A percentile compares a stretch with the other conserved stretches of the same genome.
These are phyloP conservation scores for Euura lappo DNA, from an alignment of 1,140 invertebrate species.

Conservation along the genomic window DNA sequence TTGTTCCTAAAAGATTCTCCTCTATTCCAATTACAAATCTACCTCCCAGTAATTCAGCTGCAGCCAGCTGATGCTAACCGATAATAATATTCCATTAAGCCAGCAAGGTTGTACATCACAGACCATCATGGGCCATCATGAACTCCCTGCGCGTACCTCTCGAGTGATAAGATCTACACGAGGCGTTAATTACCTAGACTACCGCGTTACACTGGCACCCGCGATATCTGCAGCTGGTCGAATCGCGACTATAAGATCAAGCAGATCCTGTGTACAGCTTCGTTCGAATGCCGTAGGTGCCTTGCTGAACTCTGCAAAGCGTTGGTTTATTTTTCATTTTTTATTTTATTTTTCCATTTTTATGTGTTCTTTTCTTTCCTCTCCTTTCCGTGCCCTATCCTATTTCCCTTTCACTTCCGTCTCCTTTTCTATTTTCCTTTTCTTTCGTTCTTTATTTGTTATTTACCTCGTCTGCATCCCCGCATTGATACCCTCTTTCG, in stretches of 20 bases:
- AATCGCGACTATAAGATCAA: conserved; percentile 14
- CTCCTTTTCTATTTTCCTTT: neutral
- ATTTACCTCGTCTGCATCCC: neutral
- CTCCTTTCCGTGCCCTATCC: conserved; percentile 13
- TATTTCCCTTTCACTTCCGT: conserved; percentile 18
- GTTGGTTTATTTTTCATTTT: neutral
- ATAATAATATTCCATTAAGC: conserved; percentile 61
- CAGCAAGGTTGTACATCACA: conserved; percentile 52
- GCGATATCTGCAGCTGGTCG: conserved; percentile 30
- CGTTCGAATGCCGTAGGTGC: neutral
- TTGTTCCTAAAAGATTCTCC: neutral
- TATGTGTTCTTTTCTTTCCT: neutral
- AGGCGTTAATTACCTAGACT: conserved; percentile 61
- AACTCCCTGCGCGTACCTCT: conserved; percentile 45
- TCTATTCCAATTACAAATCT: conserved; percentile 9
- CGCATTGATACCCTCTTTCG: neutral
- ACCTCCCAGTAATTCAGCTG: conserved; percentile 49
- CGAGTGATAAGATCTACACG: conserved; percentile 55
- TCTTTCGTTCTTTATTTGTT: neutral
- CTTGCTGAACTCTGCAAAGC: neutral
- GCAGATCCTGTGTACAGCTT: conserved; percentile 12
- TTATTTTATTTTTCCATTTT: neutral
- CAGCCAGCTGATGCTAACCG: conserved; percentile 55
- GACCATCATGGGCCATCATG: conserved; percentile 47
- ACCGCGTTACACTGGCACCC: conserved; percentile 57